phyloP scores from a whole-genome alignment of 92 coral and sea anemone genomes.

The Galaxea fascicularis region DNA sequence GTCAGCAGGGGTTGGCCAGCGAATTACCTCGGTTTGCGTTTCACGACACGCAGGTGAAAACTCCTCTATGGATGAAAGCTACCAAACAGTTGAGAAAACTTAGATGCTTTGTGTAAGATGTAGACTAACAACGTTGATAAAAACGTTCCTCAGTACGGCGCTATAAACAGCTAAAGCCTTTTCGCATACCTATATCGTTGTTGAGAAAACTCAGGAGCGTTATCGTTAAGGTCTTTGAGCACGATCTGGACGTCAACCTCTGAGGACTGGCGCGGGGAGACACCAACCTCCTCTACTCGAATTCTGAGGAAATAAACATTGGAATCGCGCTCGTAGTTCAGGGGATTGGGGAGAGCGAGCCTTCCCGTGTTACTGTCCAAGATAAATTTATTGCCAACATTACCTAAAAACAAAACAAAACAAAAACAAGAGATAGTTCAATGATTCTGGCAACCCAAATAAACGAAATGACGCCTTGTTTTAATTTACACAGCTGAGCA shows the following conservation, averaged over 20 bases:
- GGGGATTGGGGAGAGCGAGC: conserved; percentile 76
- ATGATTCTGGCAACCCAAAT: not conserved
- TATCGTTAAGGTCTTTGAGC: conserved; percentile 89
- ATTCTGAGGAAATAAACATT: conserved; percentile 72
- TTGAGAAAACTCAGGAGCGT: conserved; percentile 82
- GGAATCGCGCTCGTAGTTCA: conserved; percentile 87
- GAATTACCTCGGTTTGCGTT: no score
- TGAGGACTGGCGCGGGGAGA: conserved; percentile 63
- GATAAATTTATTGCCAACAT: conserved; percentile 62
- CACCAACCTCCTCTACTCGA: conserved; percentile 69
- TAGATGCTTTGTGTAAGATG: no score
- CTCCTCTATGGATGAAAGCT: no score
- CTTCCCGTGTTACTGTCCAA: conserved; percentile 85
- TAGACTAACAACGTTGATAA: no score
- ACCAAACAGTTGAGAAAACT: no score
- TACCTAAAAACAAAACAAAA: conserved; percentile 49
- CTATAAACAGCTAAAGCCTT: not conserved
- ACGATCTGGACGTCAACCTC: conserved; percentile 75
- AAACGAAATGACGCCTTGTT: not conserved
- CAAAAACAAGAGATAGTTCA: not conserved
- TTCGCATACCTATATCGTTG: conserved; percentile 73
- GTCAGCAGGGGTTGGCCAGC: no score
- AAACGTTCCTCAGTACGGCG: no score
- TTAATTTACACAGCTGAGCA: not conserved
- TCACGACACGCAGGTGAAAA: no score